These are phyloP conservation scores for Proisotoma minuta DNA, from an alignment of 2,888 invertebrate genomes.

Conservation along the genomic window DNA sequence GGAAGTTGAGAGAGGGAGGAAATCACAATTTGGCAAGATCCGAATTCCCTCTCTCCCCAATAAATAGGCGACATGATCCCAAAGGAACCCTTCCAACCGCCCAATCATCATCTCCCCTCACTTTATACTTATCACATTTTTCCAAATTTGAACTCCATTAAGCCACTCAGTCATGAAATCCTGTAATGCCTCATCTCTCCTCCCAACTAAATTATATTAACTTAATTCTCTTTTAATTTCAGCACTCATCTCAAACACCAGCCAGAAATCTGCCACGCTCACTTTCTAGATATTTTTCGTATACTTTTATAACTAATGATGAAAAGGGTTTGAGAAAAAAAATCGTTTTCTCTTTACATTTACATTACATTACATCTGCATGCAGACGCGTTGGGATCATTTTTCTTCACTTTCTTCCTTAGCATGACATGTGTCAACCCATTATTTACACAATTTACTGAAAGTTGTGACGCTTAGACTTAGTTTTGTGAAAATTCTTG, in stretches of 20 bases:
- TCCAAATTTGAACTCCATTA: constrained; percentile 18
- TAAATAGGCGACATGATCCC: background rate
- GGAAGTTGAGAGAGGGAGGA: constrained; percentile 47
- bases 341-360: background rate
- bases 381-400: constrained; percentile 12
- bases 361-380: too few relatives aligned
- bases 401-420: constrained; percentile 11
- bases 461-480: background rate
- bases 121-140: constrained; percentile 9
- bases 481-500: constrained; percentile 13
- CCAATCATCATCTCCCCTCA: too few relatives aligned
- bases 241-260: background rate
- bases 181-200: background rate
- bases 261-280: constrained; percentile 3
- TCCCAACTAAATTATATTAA: constrained; percentile 5
- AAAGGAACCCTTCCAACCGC: constrained; percentile 14
- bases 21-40: constrained; percentile 48
- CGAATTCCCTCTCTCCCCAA: constrained; percentile 40
- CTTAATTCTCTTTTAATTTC: constrained; percentile 13
- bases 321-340: background rate
- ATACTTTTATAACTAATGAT: background rate
- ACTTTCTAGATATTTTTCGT: background rate
- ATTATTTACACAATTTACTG: constrained; percentile 17
- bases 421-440: constrained; percentile 20
- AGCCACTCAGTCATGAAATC: constrained; percentile 6